These are phyloP conservation scores for Dendrolimus houi DNA, from an alignment of 2,888 invertebrate genomes.

Conservation along the genomic window DNA sequence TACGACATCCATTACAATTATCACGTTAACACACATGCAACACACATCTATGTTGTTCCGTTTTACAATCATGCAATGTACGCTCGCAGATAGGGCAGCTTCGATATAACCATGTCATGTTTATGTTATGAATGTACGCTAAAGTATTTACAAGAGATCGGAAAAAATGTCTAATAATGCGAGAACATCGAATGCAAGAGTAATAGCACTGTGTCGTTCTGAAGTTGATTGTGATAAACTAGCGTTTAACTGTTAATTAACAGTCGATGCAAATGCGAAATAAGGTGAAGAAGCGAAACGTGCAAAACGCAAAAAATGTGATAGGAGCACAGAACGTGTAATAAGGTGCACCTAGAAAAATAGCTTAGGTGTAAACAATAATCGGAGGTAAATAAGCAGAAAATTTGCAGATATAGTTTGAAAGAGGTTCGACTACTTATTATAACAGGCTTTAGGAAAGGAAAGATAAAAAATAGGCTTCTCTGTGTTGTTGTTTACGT, in stretches of 20 bases:
- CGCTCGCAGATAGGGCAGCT: conserved; percentile 35
- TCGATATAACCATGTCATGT: conserved; percentile 18
- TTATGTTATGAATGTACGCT: conserved; percentile 33
- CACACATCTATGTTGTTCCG: conserved; percentile 66
- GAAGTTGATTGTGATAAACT: conserved; percentile 48
- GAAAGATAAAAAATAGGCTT: conserved; percentile 60
- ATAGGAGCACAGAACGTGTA: conserved; percentile 59
- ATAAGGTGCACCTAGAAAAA: conserved; percentile 26
- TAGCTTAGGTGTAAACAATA: conserved; percentile 22
- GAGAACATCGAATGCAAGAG: conserved; percentile 57
- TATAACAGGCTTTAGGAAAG: conserved; percentile 38
- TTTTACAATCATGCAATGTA: conserved; percentile 69
- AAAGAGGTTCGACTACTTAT: conserved; percentile 30
- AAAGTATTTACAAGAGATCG: conserved; percentile 51
- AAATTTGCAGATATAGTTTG: conserved; percentile 20
- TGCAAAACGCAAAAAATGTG: conserved; percentile 56
- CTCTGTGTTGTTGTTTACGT: conserved; percentile 52
- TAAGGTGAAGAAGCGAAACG: conserved; percentile 48
- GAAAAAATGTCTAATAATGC: conserved; percentile 40
- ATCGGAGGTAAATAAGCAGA: conserved; percentile 23
- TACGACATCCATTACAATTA: conserved; percentile 67
- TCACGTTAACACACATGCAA: conserved; percentile 70
- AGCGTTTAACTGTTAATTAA: conserved; percentile 39
- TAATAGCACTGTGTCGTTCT: conserved; percentile 49
- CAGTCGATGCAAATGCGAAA: conserved; percentile 28